Evolutionary conservation across 2,888 invertebrate species (phyloP), one percentile per base, ranked within the genome.

Genomic region (Cantharis rufa): DNA sequence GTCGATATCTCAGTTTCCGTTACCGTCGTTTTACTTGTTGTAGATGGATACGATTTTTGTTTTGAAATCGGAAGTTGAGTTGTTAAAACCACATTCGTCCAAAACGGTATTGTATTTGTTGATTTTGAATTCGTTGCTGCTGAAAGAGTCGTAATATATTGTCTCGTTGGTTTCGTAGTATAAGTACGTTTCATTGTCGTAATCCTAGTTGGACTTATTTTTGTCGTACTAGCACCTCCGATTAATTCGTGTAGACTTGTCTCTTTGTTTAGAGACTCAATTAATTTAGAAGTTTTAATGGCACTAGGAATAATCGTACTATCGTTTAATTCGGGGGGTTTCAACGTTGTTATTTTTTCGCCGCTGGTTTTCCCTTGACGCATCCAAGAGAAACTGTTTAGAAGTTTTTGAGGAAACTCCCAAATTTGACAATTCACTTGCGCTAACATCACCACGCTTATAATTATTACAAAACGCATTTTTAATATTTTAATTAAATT

Each of bases 31-130:
- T 83, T 83, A 21, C 81, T 83, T 78, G 87, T 87, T 82, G 89
- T 88, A 77, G 88, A 84, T 27, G 89, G 88, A 80, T 87, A 82
- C 78, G 79, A 87, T 84, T 82, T 82, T 80, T 82, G 84, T 79
- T 86, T 83, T 62, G 81, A 80, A 88, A 88, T 88, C 87, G 87
- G 88, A 86, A 88, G 84, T 85, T 86, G 85, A 85, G 89, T 88
- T 88, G 90, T 89, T 86, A 89, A 89, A 32, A 80, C 72, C 62
- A 80, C 76, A 64, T 90, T 90, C 88, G 89, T 89, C 86, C 83
- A 88, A 85, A 87, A 85, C 75, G 82, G 76, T 66, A 75, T 80
- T 21, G 75, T 76, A 27, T 69, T 70, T 24, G 74, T 32, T 5
- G 76, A 21, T 61, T 73, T 74, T 2, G 74, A 71, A 7, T 79